Percentiles rank a stretch among this genome's conserved stretches.
Evolutionary conservation across 2,888 invertebrate genomes (phyloP).

Genomic region (Hoplodrina blanda): DNA sequence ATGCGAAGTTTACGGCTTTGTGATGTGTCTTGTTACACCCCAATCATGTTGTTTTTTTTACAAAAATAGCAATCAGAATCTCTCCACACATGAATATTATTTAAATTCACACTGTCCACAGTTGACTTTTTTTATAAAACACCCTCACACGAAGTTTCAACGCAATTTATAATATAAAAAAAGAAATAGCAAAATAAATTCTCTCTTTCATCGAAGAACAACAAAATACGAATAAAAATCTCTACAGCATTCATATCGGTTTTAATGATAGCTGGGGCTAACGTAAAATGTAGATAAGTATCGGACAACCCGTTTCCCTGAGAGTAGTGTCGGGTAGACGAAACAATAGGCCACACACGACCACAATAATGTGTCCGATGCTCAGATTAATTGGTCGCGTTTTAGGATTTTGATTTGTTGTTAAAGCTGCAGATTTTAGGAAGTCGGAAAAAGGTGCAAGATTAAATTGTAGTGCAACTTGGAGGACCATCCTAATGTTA

Average conservation of each 20-base stretch:
- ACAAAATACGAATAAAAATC: constrained; percentile 62
- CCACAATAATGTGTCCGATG: neutral
- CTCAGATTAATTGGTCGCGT: neutral
- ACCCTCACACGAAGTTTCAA: constrained; percentile 43
- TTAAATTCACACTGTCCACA: constrained; percentile 14
- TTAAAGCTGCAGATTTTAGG: too few relatives aligned
- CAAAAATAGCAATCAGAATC: neutral
- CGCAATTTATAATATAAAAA: constrained; percentile 32
- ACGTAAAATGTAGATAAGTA: constrained; percentile 59
- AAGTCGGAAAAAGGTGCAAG: too few relatives aligned
- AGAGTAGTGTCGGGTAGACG: constrained; percentile 52
- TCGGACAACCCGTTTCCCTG: constrained; percentile 63
- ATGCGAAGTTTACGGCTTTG: too few relatives aligned
- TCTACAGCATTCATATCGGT: constrained; percentile 58
- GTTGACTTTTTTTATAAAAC: constrained; percentile 31
- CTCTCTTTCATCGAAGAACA: constrained; percentile 53
- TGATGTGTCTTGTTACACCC: too few relatives aligned
- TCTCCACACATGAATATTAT: neutral
- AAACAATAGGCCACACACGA: constrained; percentile 17
- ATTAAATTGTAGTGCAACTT: too few relatives aligned
- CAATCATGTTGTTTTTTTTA: too few relatives aligned
- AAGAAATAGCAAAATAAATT: constrained; percentile 40
- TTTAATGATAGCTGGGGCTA: constrained; percentile 64
- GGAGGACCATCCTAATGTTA: too few relatives aligned
- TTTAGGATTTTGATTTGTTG: neutral